A percentile compares a stretch with the other conserved stretches of the same genome.
phyloP scores from a whole-genome alignment of 2,113 vertebrate species.

The Nipponia nippon region DNA sequence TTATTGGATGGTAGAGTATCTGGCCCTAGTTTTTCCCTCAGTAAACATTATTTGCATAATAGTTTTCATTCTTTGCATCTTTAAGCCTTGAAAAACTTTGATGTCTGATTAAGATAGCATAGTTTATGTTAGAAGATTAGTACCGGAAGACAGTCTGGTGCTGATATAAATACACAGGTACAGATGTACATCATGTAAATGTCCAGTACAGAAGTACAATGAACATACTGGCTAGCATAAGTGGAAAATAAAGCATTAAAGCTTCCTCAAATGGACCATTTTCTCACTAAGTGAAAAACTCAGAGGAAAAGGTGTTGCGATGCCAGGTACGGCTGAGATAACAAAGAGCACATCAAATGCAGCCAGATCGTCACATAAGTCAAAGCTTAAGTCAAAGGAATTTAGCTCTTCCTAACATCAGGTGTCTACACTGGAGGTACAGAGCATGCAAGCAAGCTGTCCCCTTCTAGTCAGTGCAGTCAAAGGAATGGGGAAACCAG shows the following conservation, averaged over 20 bases:
- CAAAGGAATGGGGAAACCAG: not conserved
- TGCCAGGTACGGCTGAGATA: not conserved
- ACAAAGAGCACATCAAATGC: not conserved
- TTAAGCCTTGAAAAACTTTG: not conserved
- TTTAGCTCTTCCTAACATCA: not conserved
- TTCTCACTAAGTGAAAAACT: not conserved
- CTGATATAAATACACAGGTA: not conserved
- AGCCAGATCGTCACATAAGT: not conserved
- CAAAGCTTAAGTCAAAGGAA: not conserved
- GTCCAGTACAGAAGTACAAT: rapidly evolving
- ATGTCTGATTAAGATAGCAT: not conserved
- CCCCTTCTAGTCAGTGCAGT: rapidly evolving
- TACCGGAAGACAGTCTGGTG: not conserved
- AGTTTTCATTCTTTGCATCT: not conserved
- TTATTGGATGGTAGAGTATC: not conserved
- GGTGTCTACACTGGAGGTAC: not conserved
- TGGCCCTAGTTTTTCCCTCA: not conserved
- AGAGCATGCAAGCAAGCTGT: not conserved
- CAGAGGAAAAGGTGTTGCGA: not conserved
- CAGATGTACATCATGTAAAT: not conserved
- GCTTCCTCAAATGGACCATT: not conserved
- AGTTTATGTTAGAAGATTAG: not conserved
- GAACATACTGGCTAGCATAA: not conserved
- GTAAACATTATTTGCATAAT: not conserved
- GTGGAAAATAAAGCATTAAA: not conserved